phyloP scores from a whole-genome alignment of 2,113 vertebrate species.

The Tor tambroides region DNA sequence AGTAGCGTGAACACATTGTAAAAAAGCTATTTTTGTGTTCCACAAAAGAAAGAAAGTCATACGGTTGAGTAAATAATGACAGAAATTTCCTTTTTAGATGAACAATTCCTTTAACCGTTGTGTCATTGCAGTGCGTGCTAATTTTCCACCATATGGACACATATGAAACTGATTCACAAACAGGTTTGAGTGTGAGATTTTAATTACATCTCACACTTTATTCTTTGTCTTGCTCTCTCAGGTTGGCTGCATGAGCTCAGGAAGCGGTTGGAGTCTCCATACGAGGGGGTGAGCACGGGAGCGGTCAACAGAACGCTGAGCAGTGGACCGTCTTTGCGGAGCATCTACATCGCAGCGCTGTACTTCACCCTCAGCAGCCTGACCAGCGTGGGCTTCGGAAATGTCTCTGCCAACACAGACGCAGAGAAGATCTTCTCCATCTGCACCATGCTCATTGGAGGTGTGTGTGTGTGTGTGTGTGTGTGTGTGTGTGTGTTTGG shows the following conservation, averaged over 20 bases:
- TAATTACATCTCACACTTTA: not conserved
- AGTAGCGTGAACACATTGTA: not conserved
- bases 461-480: slow-evolving; percentile 64
- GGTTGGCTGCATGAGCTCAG: slow-evolving; percentile 97
- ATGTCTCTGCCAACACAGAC: slow-evolving; percentile 96
- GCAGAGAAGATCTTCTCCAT: slow-evolving; percentile 98
- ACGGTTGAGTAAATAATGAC: not conserved
- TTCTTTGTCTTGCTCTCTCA: slow-evolving; percentile 60
- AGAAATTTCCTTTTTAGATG: not conserved
- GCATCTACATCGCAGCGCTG: slow-evolving; percentile 93
- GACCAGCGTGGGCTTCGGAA: slow-evolving; percentile 94
- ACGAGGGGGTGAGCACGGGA: slow-evolving; percentile 64
- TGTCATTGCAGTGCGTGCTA: not conserved
- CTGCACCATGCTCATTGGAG: slow-evolving; percentile 97
- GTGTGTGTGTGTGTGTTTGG: not conserved
- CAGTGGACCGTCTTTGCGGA: slow-evolving; percentile 86
- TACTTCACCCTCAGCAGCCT: slow-evolving; percentile 99
- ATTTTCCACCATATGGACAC: slow-evolving; percentile 19
- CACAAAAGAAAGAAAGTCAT: not conserved
- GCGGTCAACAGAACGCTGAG: slow-evolving; percentile 78
- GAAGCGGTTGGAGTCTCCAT: slow-evolving; percentile 93
- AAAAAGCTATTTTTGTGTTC: not conserved
- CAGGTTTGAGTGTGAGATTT: slow-evolving; percentile 1
- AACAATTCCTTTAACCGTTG: not conserved
- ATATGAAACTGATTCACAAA: not conserved